Percentiles rank a stretch among this genome's conserved stretches.
Conservation (phyloP, 1,140 invertebrate species). For the Diploscapter pachys region DNA sequence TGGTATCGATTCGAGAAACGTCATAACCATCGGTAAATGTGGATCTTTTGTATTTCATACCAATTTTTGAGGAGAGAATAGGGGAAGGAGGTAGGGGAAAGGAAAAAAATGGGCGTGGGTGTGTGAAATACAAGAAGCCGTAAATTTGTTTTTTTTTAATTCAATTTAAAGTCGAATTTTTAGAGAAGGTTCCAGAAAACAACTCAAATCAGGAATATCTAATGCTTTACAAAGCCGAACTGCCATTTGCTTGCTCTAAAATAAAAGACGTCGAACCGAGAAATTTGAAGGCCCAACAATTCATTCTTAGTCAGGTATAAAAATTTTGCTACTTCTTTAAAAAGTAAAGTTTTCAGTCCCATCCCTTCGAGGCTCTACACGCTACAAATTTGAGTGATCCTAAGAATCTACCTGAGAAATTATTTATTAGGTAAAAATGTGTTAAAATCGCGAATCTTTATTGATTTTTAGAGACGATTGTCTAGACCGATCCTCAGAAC, state of each 20-base stretch:
- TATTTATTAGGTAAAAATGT: constrained; percentile 9
- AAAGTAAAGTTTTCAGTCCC: too few species aligned
- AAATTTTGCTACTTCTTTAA: too few species aligned
- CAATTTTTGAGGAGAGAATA: neutral
- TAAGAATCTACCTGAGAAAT: neutral
- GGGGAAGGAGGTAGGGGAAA: neutral
- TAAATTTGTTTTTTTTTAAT: neutral
- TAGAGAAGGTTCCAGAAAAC: constrained; percentile 15
- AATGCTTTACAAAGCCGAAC: constrained; percentile 6
- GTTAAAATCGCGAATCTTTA: neutral
- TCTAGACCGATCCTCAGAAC: constrained; percentile 17
- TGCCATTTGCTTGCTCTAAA: constrained; percentile 10
- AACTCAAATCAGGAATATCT: constrained; percentile 6
- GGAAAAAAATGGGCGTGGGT: neutral
- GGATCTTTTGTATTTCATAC: neutral
- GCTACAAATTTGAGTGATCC: too few species aligned
- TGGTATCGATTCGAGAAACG: constrained; percentile 10
- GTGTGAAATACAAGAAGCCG: neutral
- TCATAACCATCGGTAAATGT: constrained; percentile 1
- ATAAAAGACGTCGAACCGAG: constrained; percentile 19
- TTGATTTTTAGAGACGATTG: constrained; percentile 21
- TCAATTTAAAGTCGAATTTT: neutral
- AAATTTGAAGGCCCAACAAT: constrained; percentile 6
- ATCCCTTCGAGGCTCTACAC: too few species aligned
- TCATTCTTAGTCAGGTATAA: neutral